phyloP scores from a whole-genome alignment of 2,113 vertebrate genomes.

The Podiceps cristatus region DNA sequence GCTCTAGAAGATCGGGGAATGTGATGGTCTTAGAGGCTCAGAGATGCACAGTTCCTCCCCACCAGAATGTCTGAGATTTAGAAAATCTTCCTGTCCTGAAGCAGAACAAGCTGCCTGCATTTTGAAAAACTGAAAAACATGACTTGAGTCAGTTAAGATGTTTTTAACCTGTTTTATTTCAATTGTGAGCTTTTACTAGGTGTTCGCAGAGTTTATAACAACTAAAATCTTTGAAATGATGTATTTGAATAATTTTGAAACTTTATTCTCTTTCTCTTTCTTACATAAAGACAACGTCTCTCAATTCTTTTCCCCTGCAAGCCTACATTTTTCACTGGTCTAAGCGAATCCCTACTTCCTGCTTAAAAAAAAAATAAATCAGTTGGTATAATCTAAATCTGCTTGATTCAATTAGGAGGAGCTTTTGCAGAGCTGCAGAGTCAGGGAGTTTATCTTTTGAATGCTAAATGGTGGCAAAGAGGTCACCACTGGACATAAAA shows the following conservation, averaged over 20 bases:
- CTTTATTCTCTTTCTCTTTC: neutral
- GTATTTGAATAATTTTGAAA: neutral
- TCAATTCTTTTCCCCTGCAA: neutral
- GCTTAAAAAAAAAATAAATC: neutral
- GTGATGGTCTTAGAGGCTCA: neutral
- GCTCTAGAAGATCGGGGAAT: neutral
- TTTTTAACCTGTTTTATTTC: slow-evolving; percentile 4
- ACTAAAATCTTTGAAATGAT: neutral
- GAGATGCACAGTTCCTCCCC: neutral
- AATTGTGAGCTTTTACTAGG: neutral
- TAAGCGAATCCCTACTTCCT: neutral
- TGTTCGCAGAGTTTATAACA: neutral
- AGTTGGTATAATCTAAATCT: neutral
- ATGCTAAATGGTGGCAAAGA: neutral
- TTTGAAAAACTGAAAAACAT: neutral
- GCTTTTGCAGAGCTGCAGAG: neutral
- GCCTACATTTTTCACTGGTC: neutral
- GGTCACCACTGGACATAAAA: neutral
- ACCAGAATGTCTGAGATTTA: neutral
- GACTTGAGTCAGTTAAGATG: neutral
- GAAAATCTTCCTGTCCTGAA: neutral
- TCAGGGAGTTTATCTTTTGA: neutral
- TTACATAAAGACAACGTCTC: neutral
- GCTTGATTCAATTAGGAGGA: slow-evolving; percentile 4
- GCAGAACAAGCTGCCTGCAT: neutral